phyloP scores from a whole-genome alignment of 2,113 vertebrate species.

The Lophius piscatorius region DNA sequence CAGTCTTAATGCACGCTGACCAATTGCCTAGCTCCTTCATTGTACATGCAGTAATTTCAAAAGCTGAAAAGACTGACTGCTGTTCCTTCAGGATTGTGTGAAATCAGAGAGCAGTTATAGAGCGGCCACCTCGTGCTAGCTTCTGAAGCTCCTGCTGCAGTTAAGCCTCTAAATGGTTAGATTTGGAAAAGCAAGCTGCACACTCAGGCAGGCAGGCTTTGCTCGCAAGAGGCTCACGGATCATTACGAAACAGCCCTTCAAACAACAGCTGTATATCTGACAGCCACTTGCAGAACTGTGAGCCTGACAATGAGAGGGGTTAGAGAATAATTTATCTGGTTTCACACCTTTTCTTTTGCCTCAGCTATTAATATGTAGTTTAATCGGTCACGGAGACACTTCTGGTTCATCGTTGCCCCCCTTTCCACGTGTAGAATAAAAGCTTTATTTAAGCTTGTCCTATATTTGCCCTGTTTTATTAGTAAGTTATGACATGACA shows the following conservation, averaged over 20 bases:
- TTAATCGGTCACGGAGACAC: neutral
- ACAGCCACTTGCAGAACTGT: slow-evolving; percentile 25
- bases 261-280: slow-evolving; percentile 16
- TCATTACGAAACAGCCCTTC: too few relatives aligned
- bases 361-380: slow-evolving; percentile 6
- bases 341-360: slow-evolving; percentile 16
- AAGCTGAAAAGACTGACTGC: too few relatives aligned
- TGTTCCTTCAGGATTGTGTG: slow-evolving; percentile 9
- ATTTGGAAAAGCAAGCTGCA: slow-evolving; percentile 59
- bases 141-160: slow-evolving; percentile 51
- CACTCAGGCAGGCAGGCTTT: too few relatives aligned
- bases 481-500: neutral
- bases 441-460: neutral
- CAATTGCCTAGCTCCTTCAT: too few relatives aligned
- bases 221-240: slow-evolving; percentile 11
- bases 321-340: slow-evolving; percentile 9
- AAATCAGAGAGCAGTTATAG: slow-evolving; percentile 30
- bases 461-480: too few relatives aligned
- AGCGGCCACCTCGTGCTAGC: slow-evolving; percentile 29
- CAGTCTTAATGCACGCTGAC: too few relatives aligned
- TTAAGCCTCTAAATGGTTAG: slow-evolving; percentile 58
- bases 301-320: slow-evolving; percentile 15
- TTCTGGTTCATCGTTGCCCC: too few relatives aligned
- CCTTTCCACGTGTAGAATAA: neutral
- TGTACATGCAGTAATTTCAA: too few relatives aligned